Conservation (phyloP, 2,888 invertebrate species). For the Julus scandinavius region DNA sequence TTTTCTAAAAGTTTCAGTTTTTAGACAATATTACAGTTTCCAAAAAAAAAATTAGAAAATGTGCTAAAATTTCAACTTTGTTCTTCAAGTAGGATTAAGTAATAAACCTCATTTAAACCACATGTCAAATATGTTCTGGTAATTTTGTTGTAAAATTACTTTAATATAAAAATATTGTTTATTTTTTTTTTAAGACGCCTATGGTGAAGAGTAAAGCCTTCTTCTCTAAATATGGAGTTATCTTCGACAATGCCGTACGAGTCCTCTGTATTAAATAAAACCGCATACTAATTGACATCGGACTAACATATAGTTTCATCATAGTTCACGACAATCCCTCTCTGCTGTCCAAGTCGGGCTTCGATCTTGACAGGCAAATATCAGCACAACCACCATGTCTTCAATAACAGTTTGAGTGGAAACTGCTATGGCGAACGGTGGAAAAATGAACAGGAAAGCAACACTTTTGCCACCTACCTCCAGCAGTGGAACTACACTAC, state of each 20-base stretch:
- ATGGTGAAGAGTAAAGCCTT: conserved; percentile 54
- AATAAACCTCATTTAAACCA: too few relatives aligned
- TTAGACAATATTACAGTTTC: too few relatives aligned
- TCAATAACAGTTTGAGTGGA: conserved; percentile 81
- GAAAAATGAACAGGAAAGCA: conserved; percentile 74
- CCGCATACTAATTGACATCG: background rate
- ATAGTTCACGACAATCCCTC: conserved; percentile 84
- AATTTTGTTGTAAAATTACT: too few relatives aligned
- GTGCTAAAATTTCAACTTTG: too few relatives aligned
- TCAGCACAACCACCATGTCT: conserved; percentile 81
- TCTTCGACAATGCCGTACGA: conserved; percentile 56
- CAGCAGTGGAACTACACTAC: conserved; percentile 78
- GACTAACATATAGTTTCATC: conserved; percentile 59
- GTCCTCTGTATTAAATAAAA: background rate
- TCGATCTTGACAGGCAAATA: conserved; percentile 85
- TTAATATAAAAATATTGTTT: too few relatives aligned
- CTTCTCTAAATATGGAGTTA: conserved; percentile 55
- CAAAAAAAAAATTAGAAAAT: too few relatives aligned
- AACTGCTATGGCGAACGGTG: conserved; percentile 80
- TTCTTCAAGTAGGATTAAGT: too few relatives aligned
- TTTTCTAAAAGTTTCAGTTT: too few relatives aligned
- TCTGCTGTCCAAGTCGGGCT: conserved; percentile 92
- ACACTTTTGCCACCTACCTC: conserved; percentile 77
- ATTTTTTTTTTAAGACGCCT: conserved; percentile 67
- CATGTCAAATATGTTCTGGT: too few relatives aligned